Base-by-base conservation (phyloP, 2,113 vertebrate species). In the Bagarius yarrelli region DNA sequence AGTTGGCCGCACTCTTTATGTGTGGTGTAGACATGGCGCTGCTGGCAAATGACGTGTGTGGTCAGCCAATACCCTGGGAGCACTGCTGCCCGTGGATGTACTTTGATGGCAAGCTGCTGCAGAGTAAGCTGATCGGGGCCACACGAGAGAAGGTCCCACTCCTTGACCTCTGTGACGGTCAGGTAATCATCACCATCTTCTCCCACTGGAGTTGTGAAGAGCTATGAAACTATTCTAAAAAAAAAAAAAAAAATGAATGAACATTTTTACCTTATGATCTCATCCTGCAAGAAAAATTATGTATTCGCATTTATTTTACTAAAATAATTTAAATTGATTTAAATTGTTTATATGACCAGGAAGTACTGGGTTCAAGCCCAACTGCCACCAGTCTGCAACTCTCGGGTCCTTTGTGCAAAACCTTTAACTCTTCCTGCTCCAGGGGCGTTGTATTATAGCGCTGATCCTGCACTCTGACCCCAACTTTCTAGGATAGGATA, bases 11-110 rank as follows among this genome's bases (percentile, higher is more conserved):
- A 83, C 92, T 98, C 73, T 98, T 98, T 88, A 97, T 98, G 97
- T 97, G 94, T 1, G 96, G 97, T 0, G 95, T 98, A 77, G 96
- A 98, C 87, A 98, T 97, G 97, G 96, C 96, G 3, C 89, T 98
- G 79, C 96, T 98, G 83, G 96, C 95, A 71, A 98, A 98, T 0
- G 97, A 98, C 0, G 94, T 94, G 0, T 98, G 97, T 0, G 96
- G 96, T 18, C 96, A 98, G 90, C 96, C 96, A 0, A 93, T 98
- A 86, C 96, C 95, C 1, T 98, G 96, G 96, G 97, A 98, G 85
- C 95, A 98, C 92, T 97, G 96, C 92, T 98, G 97, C 86, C 97
- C 97, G 0, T 98, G 97, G 97, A 97, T 98, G 96, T 98, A 97
- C 90, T 98, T 98, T 86, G 97, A 98, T 83, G 97, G 97, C 78